Conservation (phyloP, 2,888 invertebrate genomes). For the Stenurella melanura region DNA sequence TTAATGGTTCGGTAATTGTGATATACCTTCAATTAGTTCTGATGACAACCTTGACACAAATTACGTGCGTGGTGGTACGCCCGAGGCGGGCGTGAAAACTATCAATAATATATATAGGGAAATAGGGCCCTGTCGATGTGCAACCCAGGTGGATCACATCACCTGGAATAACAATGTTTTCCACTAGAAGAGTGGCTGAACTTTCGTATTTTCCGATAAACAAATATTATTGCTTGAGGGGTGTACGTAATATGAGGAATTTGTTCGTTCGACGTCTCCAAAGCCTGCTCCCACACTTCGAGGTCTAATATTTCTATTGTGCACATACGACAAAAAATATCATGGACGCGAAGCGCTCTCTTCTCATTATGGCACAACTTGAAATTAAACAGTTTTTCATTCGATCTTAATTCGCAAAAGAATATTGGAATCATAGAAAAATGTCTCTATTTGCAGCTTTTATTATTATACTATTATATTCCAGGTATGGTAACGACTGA, state of each 20-base stretch:
- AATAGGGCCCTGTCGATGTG: slow-evolving; percentile 28
- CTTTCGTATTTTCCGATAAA: slow-evolving; percentile 51
- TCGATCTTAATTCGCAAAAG: too few relatives aligned
- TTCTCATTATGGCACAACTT: too few relatives aligned
- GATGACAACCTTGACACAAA: slow-evolving; percentile 33
- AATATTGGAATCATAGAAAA: too few relatives aligned
- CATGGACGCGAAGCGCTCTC: too few relatives aligned
- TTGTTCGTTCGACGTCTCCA: background rate
- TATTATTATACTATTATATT: too few relatives aligned
- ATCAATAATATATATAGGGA: slow-evolving; percentile 43
- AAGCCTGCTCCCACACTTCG: background rate
- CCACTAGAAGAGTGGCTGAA: slow-evolving; percentile 50
- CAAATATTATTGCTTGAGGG: slow-evolving; percentile 26
- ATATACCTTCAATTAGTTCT: slow-evolving; percentile 9
- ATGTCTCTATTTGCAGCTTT: too few relatives aligned
- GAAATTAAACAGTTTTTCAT: too few relatives aligned
- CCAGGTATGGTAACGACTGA: too few relatives aligned
- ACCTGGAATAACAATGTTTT: slow-evolving; percentile 59
- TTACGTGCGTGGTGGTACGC: slow-evolving; percentile 20
- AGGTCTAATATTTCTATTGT: background rate
- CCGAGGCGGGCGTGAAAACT: slow-evolving; percentile 19
- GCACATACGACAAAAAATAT: background rate
- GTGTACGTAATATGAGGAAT: slow-evolving; percentile 17
- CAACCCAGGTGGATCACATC: slow-evolving; percentile 52
- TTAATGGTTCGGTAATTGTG: background rate